phyloP scores from a whole-genome alignment of 2,888 invertebrate species.

The Carterocephalus palaemon region DNA sequence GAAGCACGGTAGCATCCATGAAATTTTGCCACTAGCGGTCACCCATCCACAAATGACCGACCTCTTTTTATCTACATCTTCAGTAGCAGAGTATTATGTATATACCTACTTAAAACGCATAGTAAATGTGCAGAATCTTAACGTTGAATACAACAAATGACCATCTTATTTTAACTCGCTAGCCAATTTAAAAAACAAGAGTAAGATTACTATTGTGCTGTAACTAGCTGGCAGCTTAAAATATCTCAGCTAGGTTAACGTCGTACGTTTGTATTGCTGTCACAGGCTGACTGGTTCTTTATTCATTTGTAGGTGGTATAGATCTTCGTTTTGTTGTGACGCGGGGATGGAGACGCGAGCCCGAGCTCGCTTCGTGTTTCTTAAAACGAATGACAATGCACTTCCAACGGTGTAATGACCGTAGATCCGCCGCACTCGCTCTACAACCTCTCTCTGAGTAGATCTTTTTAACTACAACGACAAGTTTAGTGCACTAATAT shows the following conservation, averaged over 20 bases:
- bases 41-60: too few relatives aligned
- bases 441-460: neutral
- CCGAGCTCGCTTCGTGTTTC: constrained; percentile 34
- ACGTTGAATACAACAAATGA: too few relatives aligned
- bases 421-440: constrained; percentile 22
- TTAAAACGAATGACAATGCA: constrained; percentile 55
- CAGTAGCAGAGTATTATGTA: too few relatives aligned
- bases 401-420: constrained; percentile 49
- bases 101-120: too few relatives aligned
- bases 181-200: neutral
- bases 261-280: constrained; percentile 17
- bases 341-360: constrained; percentile 9
- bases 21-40: too few relatives aligned
- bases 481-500: too few relatives aligned
- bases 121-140: too few relatives aligned
- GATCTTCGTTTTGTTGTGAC: constrained; percentile 29
- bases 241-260: constrained; percentile 6
- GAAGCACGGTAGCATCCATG: too few relatives aligned
- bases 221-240: constrained; percentile 8
- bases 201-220: constrained; percentile 8
- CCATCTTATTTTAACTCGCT: too few relatives aligned
- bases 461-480: too few relatives aligned
- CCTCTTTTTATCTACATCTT: too few relatives aligned
- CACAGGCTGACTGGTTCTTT: constrained; percentile 26
- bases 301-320: constrained; percentile 34